These are phyloP conservation scores for Timandra comae DNA, from an alignment of 2,888 invertebrate genomes.

Conservation along the genomic window DNA sequence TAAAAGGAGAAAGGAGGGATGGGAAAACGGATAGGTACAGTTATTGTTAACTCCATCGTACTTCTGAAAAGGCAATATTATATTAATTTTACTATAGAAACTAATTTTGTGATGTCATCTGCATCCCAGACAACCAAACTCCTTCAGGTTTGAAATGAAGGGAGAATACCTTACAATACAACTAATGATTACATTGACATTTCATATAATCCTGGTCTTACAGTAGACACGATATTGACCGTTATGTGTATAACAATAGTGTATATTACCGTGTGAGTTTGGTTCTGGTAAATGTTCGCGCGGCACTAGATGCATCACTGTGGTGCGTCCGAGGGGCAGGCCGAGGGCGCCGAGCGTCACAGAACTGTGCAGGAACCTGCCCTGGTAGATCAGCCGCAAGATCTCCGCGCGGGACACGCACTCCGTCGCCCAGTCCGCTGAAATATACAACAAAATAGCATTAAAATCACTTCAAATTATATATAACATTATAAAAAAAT, in stretches of 20 bases:
- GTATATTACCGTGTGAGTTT: conserved; percentile 96
- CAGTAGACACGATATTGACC: too few species aligned
- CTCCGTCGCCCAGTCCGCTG: conserved; percentile 97
- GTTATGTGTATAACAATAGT: too few species aligned
- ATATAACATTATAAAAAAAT: too few species aligned
- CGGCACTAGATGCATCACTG: conserved; percentile 99
- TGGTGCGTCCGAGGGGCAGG: conserved; percentile 97
- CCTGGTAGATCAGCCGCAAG: conserved; percentile 99
- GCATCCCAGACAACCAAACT: conserved; percentile 20
- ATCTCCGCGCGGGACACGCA: conserved; percentile 97
- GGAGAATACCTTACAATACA: too few species aligned
- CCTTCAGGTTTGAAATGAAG: conserved; percentile 1
- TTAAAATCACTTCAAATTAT: too few species aligned
- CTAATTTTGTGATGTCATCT: too few species aligned
- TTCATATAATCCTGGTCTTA: too few species aligned
- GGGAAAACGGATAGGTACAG: conserved; percentile 32
- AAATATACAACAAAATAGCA: conserved; percentile 23
- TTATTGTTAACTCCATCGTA: conserved; percentile 59
- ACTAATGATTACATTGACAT: too few species aligned
- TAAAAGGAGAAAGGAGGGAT: conserved; percentile 32
- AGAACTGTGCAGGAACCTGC: conserved; percentile 99
- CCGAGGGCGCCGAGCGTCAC: conserved; percentile 98
- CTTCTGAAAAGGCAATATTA: conserved; percentile 54
- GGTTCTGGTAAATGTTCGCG: conserved; percentile 99
- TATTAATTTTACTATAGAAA: conserved; percentile 17